Conservation (phyloP, 1,140 invertebrate genomes). For the Ladona fulva region DNA sequence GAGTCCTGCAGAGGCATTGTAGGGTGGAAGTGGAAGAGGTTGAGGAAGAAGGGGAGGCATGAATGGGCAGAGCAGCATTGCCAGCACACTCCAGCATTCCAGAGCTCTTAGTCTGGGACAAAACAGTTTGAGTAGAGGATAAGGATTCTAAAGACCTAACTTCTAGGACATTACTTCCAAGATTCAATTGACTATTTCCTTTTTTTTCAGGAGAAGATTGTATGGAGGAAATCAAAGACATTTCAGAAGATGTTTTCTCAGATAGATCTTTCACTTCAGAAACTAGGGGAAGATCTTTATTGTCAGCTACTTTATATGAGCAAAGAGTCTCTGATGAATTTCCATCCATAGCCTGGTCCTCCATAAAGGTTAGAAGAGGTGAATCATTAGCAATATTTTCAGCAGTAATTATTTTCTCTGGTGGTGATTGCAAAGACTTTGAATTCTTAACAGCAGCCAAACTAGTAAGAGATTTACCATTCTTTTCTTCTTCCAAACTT, state of each 20-base stretch:
- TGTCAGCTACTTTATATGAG: too few relatives aligned
- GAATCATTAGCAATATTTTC: too few relatives aligned
- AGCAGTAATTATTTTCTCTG: too few relatives aligned
- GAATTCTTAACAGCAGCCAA: too few relatives aligned
- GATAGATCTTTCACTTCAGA: too few relatives aligned
- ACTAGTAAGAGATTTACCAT: too few relatives aligned
- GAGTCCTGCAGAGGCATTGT: slow-evolving; percentile 1
- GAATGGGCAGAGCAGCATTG: background rate
- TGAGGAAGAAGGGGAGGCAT: background rate
- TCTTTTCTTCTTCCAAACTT: background rate
- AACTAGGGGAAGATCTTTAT: too few relatives aligned
- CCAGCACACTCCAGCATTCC: background rate
- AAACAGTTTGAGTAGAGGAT: background rate
- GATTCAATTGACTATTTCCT: background rate
- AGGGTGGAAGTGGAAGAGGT: slow-evolving; percentile 1
- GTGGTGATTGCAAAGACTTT: too few relatives aligned
- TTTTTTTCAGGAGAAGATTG: background rate
- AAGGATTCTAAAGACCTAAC: background rate
- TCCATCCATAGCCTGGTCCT: too few relatives aligned
- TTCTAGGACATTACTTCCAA: background rate
- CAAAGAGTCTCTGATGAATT: too few relatives aligned
- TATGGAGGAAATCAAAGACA: background rate
- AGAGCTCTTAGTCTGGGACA: background rate
- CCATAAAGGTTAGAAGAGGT: too few relatives aligned
- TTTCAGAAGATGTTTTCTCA: too few relatives aligned